Base-by-base conservation (phyloP, 2,888 invertebrate genomes). In the Ephialtes manifestator region DNA sequence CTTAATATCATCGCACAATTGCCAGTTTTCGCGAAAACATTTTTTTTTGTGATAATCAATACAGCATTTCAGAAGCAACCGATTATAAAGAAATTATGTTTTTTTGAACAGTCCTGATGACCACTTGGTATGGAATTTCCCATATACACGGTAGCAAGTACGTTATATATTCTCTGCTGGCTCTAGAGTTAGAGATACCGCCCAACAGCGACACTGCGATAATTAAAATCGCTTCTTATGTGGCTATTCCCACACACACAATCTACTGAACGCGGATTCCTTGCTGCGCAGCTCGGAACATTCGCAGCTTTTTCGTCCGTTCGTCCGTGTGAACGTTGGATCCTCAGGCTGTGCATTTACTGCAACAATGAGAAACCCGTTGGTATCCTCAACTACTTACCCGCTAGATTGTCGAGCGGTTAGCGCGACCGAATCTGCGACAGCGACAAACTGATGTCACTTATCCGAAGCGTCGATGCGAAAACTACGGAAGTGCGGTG, bases 171-270 rank as follows among this genome's bases (percentile, higher is more conserved):
- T 39, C 39, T 2, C 39, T 2, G 11, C 18, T 18, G 65, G 11
- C 13, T 43, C 20, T 43, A 24, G 24, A 24, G 18, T 46, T 20
- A 20, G 35, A 67, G 20, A 67, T 67, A 13, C 67, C 67, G 43
- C 4, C 46, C 43, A 10, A n/a, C 63, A 63, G 39, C 58, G 58
- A 60, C 18, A 24, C 28, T 46, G 46, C 28, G 39, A 58, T 43
- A 58, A 60, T 60, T 55, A 60, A 74, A 74, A 74, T 74, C 28
- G 74, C 39, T 55, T 43, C 46, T 55, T 72, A 39, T 15, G n/a
- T 24, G 15, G 11, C 53, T 55, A 18, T 58, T 72, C 43, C 70
- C 55, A 71, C 39, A n/a, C 39, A n/a, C 43, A 15, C 39, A n/a
- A 46, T 28, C 28, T 35, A 7, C 28, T 46, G 24, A 13, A 4